Base-by-base conservation (phyloP, 2,797 vertebrate species). In the Thamnophis elegans region DNA sequence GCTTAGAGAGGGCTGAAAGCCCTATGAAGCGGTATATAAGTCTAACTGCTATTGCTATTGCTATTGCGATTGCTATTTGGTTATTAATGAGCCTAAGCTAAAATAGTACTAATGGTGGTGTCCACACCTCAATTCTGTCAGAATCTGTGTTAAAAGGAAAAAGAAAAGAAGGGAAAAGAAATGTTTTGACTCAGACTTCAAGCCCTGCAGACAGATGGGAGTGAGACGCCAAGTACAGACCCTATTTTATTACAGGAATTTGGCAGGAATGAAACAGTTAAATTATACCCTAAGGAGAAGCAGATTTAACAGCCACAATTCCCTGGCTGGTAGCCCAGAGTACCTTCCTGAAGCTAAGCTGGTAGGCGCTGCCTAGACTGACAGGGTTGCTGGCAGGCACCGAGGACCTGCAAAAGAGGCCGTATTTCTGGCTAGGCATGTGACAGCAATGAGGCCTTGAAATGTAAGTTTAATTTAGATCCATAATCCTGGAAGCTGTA, bases 221-320 rank as follows among this genome's bases (percentile, higher is more conserved):
- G 32, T 92, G 60, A 91, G 85, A 73, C 53, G 25, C 92, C 91
- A 86, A 87, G 36, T 20, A 78, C 93, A 88, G 51, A 85, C 36
- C 62, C 68, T 59, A 88, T 85, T 88, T 85, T 88, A 92, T 85
- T 91, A 73, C 86, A 87, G 91, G 68, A 62, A 62, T 91, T 93
- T 93, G 92, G 92, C 92, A 90, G 91, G 65, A 51, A 51, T 10
- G 26, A 56, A 85, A 60, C 91, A 73, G 86, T 90, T 91, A 91
- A 92, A 94, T 73, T 92, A 92, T 85, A 56, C 88, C 89, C 55
- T 92, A 89, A 94, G 91, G 91, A 89, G 88, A 91, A 89, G 56
- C 12, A 86, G 59, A 78, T 91, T 89, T 78, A 89, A 59, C 89
- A 82, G 54, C 22, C 6, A 32, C 0, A 10, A 18, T 25, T 18